Evolutionary conservation across 2,888 invertebrate genomes (phyloP), one percentile per base, ranked within the genome.

Genomic region (Oscheius sp.): DNA sequence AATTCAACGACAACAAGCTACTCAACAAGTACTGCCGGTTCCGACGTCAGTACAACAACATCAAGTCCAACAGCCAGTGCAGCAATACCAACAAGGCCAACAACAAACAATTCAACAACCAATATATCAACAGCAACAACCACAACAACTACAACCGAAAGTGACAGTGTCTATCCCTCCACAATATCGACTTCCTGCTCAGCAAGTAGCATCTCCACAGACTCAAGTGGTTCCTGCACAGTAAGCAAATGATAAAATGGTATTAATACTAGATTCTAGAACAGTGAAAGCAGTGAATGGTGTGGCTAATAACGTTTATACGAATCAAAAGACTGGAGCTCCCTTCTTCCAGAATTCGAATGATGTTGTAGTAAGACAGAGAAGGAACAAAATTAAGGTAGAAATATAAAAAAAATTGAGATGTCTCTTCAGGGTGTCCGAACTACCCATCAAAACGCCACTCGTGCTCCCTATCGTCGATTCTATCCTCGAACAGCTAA

Each of bases 401-500:
- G 12, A 26, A 14, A 36, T 36, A 20, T 47, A 6, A 24, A 20
- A 47, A 12, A 17, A 47, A 36, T 36, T 8, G 36, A 47, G 36
- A 54, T 33, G 9, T 26, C 22, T 20, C 12, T 33, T 32, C 9
- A 62, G 62, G 49, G 44, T 5, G 32, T 33, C 12, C 30, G 47
- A n/a, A 49, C 30, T n/a, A n/a, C 20, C 36, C 45, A 49, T 47
- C 47, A 44, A 5, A 3, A 12, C 2, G 26, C 50, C 20, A 61
- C 57, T 1, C 45, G 28, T 2, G 45, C 57, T 33, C 65, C 65
- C 44, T 54, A 20, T 24, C 64, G 41, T 32, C 61, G 28, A 24
- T 61, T 45, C 22, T 65, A 51, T 14, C 33, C 59, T 36, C 32
- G 70, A 30, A 70, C 65, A 32, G 62, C 64, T 20, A 26, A 30